A percentile compares a stretch with the other conserved stretches of the same genome.
Evolutionary conservation across 2,113 vertebrate genomes (phyloP).

Genomic region (Chinchilla lanigera): DNA sequence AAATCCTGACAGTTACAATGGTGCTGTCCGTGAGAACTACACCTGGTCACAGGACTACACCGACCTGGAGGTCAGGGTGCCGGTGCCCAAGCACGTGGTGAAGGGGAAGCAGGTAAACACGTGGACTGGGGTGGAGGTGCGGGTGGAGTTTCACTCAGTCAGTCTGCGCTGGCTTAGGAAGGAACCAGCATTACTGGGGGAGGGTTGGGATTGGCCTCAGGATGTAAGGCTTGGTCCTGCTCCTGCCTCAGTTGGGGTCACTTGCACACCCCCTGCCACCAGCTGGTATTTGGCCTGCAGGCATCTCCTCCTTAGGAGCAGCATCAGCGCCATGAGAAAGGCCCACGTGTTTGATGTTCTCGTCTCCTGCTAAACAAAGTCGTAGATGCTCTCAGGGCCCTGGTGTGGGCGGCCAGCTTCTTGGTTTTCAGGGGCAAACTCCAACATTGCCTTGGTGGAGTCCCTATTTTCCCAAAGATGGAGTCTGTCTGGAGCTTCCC

Average conservation of each 20-base stretch:
- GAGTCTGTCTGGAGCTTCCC: background rate
- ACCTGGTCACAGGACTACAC: conserved; percentile 96
- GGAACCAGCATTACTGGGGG: background rate
- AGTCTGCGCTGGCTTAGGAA: background rate
- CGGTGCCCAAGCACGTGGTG: conserved; percentile 90
- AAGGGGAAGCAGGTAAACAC: conserved; percentile 94
- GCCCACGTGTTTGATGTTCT: background rate
- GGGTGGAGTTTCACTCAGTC: background rate
- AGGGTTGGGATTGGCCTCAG: background rate
- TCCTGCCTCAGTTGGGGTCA: background rate
- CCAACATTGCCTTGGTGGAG: background rate
- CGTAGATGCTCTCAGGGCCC: background rate
- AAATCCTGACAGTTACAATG: conserved; percentile 96
- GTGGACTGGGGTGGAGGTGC: background rate
- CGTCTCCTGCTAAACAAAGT: background rate
- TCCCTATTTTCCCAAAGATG: background rate
- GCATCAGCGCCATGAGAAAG: background rate
- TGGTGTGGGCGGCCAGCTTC: background rate
- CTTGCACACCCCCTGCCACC: background rate
- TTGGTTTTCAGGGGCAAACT: background rate
- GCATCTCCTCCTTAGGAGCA: background rate
- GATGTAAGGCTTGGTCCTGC: background rate
- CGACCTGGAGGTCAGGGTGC: conserved; percentile 95
- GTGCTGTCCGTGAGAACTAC: conserved; percentile 93
- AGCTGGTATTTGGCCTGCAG: background rate